A percentile compares a stretch with the other conserved stretches of the same genome.
Conservation (phyloP, 2,113 vertebrate genomes). For the Eira barbara region DNA sequence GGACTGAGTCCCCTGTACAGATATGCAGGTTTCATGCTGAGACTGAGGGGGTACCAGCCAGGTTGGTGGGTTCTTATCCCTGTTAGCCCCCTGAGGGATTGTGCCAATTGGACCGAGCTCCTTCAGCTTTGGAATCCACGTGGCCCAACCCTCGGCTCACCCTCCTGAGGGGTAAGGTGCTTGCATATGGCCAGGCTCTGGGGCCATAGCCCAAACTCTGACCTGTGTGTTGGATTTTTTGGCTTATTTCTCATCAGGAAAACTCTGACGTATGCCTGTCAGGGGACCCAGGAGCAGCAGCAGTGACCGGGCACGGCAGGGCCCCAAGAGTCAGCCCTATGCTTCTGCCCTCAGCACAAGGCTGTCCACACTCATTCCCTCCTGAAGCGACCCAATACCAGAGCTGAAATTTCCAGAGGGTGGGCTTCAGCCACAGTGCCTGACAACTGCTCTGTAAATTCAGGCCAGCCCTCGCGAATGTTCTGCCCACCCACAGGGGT, state of each 20-base stretch:
- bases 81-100: background rate
- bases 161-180: accelerated
- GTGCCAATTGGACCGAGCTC: background rate
- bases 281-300: background rate
- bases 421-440: background rate
- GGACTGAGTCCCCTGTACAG: background rate
- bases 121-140: background rate
- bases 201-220: background rate
- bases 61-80: background rate
- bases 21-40: background rate
- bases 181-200: background rate
- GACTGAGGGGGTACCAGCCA: background rate
- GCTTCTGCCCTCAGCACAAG: background rate
- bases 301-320: background rate
- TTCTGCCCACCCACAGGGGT: background rate
- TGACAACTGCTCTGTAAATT: background rate
- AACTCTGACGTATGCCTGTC: background rate
- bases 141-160: background rate
- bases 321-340: background rate
- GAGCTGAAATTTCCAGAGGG: background rate
- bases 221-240: background rate
- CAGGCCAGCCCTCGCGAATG: background rate
- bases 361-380: background rate
- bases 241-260: background rate
- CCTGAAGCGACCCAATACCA: background rate